These are phyloP conservation scores for Rhea americana DNA, from an alignment of 2,113 vertebrate genomes.

Conservation along the genomic window DNA sequence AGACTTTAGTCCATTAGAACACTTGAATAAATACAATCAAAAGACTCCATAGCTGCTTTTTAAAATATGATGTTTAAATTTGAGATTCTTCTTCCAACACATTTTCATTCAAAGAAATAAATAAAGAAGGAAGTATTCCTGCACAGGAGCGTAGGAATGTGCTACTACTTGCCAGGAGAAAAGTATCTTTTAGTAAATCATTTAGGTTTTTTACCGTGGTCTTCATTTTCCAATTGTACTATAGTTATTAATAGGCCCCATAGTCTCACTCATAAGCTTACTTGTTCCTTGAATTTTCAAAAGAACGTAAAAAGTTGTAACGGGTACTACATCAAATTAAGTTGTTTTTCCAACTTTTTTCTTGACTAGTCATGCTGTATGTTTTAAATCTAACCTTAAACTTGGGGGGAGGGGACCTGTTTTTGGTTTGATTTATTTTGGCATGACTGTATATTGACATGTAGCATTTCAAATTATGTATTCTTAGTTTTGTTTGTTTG, in stretches of 20 bases:
- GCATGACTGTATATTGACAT: not conserved
- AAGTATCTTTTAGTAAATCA: not conserved
- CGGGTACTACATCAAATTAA: not conserved
- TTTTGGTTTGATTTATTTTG: not conserved
- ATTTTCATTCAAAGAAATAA: no score
- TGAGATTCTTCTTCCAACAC: no score
- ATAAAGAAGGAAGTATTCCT: not conserved
- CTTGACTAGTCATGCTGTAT: not conserved
- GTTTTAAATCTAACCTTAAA: accelerated
- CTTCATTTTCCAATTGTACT: not conserved
- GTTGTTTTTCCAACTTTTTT: not conserved
- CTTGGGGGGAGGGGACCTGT: not conserved
- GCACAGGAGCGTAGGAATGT: not conserved
- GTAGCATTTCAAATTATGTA: not conserved
- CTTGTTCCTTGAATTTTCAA: not conserved
- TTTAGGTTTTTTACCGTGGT: not conserved
- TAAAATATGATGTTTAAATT: not conserved
- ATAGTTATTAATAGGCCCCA: not conserved
- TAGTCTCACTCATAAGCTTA: not conserved
- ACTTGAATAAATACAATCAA: not conserved
- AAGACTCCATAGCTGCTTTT: not conserved
- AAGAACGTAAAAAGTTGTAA: not conserved
- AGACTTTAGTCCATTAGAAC: not conserved
- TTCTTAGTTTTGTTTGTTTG: not conserved
- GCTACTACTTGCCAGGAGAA: not conserved